These are phyloP conservation scores for Syngnathus rostellatus DNA, from an alignment of 2,797 vertebrate genomes.

Conservation along the genomic window DNA sequence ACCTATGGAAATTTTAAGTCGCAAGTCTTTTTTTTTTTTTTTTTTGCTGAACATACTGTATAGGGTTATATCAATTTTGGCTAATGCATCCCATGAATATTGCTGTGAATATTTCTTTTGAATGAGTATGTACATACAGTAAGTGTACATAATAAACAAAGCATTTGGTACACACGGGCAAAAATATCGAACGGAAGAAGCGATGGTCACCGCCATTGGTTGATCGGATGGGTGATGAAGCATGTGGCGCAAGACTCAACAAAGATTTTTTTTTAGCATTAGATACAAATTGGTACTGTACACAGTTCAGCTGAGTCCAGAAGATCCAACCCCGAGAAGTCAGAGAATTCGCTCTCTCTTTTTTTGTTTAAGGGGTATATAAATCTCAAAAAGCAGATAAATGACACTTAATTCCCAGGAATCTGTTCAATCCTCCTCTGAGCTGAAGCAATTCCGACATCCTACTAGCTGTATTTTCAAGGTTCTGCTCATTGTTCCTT, in stretches of 20 bases:
- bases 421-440: slow-evolving; percentile 31
- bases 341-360: slow-evolving; percentile 34
- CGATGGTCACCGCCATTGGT: slow-evolving; percentile 54
- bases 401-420: slow-evolving; percentile 39
- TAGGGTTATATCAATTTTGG: slow-evolving; percentile 57
- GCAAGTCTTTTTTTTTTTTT: slow-evolving; percentile 34
- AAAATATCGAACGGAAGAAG: slow-evolving; percentile 58
- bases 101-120: slow-evolving; percentile 66
- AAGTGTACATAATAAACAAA: slow-evolving; percentile 74
- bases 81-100: slow-evolving; percentile 70
- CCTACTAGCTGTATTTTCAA: slow-evolving; percentile 44
- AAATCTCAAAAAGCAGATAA: slow-evolving; percentile 71
- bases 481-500: slow-evolving; percentile 27
- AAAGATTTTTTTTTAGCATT: slow-evolving; percentile 74
- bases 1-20: slow-evolving; percentile 54
- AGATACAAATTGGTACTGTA: slow-evolving; percentile 78
- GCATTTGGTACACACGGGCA: slow-evolving; percentile 73
- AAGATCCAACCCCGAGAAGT: slow-evolving; percentile 54
- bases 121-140: slow-evolving; percentile 68
- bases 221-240: slow-evolving; percentile 66
- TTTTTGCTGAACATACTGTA: slow-evolving; percentile 38
- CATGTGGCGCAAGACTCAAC: slow-evolving; percentile 72
- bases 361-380: slow-evolving; percentile 39
- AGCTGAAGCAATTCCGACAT: slow-evolving; percentile 29
- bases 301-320: slow-evolving; percentile 66